Conservation (phyloP, 1,140 invertebrate species). For the Eufriesea mexicana region DNA sequence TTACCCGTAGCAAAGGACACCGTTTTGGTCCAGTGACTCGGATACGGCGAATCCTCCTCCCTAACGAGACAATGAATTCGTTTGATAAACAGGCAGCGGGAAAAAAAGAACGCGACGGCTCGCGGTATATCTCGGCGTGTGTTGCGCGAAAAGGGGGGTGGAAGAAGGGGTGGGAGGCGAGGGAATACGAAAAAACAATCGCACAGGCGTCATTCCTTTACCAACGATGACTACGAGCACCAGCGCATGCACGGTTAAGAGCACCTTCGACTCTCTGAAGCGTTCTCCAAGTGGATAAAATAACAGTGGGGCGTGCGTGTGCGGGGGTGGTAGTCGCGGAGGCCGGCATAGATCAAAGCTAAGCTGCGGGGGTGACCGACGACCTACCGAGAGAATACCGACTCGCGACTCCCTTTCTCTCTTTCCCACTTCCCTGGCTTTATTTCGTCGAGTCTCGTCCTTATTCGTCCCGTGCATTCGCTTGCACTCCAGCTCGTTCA, state of each 20-base stretch:
- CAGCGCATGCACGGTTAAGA: constrained; percentile 43
- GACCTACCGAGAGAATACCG: constrained; percentile 62
- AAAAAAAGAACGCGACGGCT: constrained; percentile 49
- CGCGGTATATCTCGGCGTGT: background rate
- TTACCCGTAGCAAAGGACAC: background rate
- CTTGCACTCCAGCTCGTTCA: constrained; percentile 79
- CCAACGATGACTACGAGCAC: constrained; percentile 59
- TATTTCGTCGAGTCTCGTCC: constrained; percentile 30
- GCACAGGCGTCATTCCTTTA: constrained; percentile 71
- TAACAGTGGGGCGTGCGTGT: constrained; percentile 57
- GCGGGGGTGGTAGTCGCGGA: constrained; percentile 63
- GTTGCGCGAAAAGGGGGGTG: background rate
- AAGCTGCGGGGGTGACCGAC: constrained; percentile 66
- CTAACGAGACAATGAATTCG: constrained; percentile 48
- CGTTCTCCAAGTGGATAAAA: constrained; percentile 71
- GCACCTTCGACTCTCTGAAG: constrained; percentile 62
- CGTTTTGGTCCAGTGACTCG: constrained; percentile 48
- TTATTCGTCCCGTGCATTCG: constrained; percentile 72
- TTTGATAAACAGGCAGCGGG: constrained; percentile 51
- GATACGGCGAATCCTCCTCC: background rate
- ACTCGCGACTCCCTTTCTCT: constrained; percentile 43
- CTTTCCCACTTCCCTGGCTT: constrained; percentile 7
- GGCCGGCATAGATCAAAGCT: constrained; percentile 77
- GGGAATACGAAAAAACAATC: constrained; percentile 64
- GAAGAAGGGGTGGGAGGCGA: background rate